Percentiles rank a stretch among this genome's conserved stretches.
These are phyloP conservation scores for Minunthozetes semirufus DNA, from an alignment of 2,888 invertebrate genomes.

Conservation along the genomic window DNA sequence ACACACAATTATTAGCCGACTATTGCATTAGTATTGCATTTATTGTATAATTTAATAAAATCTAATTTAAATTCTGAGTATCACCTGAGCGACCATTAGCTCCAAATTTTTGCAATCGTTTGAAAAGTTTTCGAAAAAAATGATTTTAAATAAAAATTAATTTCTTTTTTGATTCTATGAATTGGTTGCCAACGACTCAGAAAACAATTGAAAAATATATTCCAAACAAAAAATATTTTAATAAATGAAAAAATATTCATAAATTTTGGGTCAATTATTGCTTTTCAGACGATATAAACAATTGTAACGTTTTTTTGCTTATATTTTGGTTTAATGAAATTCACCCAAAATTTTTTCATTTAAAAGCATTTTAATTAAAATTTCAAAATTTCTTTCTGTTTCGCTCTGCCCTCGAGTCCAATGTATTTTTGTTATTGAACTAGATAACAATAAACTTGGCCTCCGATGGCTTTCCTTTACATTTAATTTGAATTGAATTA, in stretches of 20 bases:
- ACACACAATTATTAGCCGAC: slow-evolving; percentile 2
- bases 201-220: background rate
- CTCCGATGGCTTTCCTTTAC: background rate
- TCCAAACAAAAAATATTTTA: background rate
- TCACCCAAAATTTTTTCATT: slow-evolving; percentile 27
- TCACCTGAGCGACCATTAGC: slow-evolving; percentile 19
- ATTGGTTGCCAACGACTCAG: background rate
- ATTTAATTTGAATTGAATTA: background rate
- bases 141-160: background rate
- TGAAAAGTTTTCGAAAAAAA: background rate
- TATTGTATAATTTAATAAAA: slow-evolving; percentile 26
- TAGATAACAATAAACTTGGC: background rate
- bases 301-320: background rate
- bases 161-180: background rate
- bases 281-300: background rate
- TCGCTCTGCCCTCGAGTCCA: background rate
- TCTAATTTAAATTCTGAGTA: slow-evolving; percentile 12
- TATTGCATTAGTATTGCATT: slow-evolving; percentile 7
- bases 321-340: slow-evolving; percentile 14
- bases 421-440: background rate
- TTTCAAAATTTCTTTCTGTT: background rate
- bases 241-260: slow-evolving; percentile 11
- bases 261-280: background rate
- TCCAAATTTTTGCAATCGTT: background rate
- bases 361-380: slow-evolving; percentile 2